Evolutionary conservation across 2,888 invertebrate species (phyloP), one percentile per base, ranked within the genome.

Genomic region (Drosophila mulleri): DNA sequence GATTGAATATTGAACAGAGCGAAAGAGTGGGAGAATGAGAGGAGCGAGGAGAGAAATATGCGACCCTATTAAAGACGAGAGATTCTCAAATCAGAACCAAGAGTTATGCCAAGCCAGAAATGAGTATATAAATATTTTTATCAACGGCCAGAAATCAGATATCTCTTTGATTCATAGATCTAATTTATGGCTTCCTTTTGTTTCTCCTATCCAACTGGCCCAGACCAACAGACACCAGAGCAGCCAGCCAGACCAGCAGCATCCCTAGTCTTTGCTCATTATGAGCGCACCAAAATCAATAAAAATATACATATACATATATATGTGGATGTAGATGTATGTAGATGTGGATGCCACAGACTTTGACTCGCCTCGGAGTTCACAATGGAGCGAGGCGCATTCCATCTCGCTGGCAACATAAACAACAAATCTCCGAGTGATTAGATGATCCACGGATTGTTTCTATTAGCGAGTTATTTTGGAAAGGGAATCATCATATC

Each of bases 121-220:
- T 88, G 88, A 85, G 88, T 74, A 83, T 86, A 86, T 90, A 89
- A 83, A 84, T 91, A 85, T 90, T 89, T 92, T 92, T 91, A 92
- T 91, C 91, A 86, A 74, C 80, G 71, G 56, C 77, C 82, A 88
- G 91, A 91, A 91, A 91, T 91, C 91, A 92, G 91, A 92, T 91
- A 91, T 91, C 84, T 69, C 69, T 82, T 91, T 88, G 89, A 91
- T 91, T 91, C 91, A 91, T 91, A 91, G 91, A 91, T 84, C 84
- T 90, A 90, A 92, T 91, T 91, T 91, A 91, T 92, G 82, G 91
- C 90, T 92, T 91, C 91, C 91, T 91, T 75, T 91, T 85, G 85
- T 79, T 68, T 79, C 67, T 67, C 53, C 41, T 60, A 26, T 50
- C 72, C 60, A 58, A 45, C 64, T 69, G 50, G 67, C 39, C 73